Conservation (phyloP, 2,888 invertebrate genomes). For the Cetonia aurata region DNA sequence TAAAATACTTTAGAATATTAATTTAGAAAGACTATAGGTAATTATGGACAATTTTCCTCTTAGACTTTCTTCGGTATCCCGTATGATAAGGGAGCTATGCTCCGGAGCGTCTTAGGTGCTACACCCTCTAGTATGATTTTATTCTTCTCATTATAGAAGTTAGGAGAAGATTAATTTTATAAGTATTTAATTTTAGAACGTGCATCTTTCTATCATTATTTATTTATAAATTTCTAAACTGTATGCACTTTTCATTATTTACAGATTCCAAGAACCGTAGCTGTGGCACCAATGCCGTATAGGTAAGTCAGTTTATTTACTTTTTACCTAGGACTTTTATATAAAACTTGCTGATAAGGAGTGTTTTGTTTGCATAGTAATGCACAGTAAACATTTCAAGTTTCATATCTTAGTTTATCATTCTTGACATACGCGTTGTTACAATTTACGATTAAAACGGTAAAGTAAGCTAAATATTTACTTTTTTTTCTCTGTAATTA, state of each 20-base stretch:
- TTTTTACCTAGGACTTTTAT: conserved; percentile 7
- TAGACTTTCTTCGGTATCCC: too few species aligned
- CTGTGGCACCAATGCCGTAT: neutral
- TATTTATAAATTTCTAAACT: neutral
- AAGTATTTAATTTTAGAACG: too few species aligned
- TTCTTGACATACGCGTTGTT: conserved; percentile 5
- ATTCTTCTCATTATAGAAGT: too few species aligned
- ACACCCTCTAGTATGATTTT: too few species aligned
- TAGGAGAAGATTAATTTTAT: too few species aligned
- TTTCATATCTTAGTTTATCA: conserved; percentile 16
- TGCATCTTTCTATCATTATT: too few species aligned
- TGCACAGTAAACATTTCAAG: conserved; percentile 7
- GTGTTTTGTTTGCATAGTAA: conserved; percentile 12
- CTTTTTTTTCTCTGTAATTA: neutral
- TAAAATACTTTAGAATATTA: too few species aligned
- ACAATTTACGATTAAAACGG: neutral
- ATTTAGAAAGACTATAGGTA: too few species aligned
- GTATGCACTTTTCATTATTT: neutral
- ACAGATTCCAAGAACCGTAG: conserved; percentile 9
- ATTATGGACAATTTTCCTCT: too few species aligned
- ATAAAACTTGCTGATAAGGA: conserved; percentile 9
- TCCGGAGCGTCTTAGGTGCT: too few species aligned
- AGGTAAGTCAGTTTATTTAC: conserved; percentile 1
- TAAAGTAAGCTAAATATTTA: neutral
- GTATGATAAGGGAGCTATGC: too few species aligned